Conservation (phyloP, 23 tunicate species). For the Trididemnum clinides region DNA sequence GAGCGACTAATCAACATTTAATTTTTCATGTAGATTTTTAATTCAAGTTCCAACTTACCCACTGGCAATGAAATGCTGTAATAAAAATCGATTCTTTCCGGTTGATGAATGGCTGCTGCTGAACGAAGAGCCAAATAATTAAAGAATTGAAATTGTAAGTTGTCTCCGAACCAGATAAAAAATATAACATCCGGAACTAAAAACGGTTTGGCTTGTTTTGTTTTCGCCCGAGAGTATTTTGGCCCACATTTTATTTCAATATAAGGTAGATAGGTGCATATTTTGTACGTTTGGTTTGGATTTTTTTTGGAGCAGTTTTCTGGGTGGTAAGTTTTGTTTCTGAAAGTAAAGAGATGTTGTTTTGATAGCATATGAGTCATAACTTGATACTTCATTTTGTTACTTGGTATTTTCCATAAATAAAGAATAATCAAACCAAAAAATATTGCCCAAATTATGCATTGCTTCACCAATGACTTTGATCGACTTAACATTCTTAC, state of each 20-base stretch:
- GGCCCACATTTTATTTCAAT: conserved; percentile 23
- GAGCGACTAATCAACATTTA: no score
- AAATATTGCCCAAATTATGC: no score
- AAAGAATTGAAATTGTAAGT: background rate
- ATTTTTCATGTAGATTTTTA: no score
- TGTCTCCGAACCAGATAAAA: conserved; percentile 37
- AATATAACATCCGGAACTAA: conserved; percentile 20
- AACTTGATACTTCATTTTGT: no score
- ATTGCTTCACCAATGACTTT: no score
- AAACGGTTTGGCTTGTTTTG: background rate
- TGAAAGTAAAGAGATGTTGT: no score
- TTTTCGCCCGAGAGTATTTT: background rate
- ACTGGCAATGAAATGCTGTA: conserved; percentile 23
- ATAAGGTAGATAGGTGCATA: conserved; percentile 9
- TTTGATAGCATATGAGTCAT: no score
- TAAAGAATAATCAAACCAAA: no score
- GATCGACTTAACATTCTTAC: no score
- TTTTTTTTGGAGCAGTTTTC: background rate
- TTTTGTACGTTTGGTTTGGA: conserved; percentile 25
- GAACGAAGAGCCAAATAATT: conserved; percentile 36
- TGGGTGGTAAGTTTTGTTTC: no score
- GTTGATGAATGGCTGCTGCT: conserved; percentile 30
- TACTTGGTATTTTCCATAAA: no score
- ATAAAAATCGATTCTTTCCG: conserved; percentile 25
- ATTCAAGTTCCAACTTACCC: background rate